Evolutionary conservation across 2,888 invertebrate species (phyloP).

Genomic region (Sarcophaga caerulescens): DNA sequence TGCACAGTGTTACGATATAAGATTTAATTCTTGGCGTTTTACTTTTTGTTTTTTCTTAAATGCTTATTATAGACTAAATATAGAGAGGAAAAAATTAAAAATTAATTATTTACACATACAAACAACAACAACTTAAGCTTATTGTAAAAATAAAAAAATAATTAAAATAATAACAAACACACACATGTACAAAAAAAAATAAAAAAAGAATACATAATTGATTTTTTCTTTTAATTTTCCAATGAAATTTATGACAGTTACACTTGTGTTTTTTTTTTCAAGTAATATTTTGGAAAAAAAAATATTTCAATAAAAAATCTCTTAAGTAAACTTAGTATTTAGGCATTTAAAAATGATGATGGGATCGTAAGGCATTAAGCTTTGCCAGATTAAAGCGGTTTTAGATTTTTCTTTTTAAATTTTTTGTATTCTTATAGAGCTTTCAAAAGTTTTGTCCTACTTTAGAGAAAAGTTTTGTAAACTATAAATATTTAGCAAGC

Average conservation of each 20-base stretch:
- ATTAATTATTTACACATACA: slow-evolving; percentile 34
- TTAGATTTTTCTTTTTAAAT: no score
- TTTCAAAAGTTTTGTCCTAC: no score
- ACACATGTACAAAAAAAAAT: slow-evolving; percentile 22
- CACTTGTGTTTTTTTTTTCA: neutral
- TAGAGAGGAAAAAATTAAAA: slow-evolving; percentile 5
- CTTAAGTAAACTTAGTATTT: slow-evolving; percentile 46
- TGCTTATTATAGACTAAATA: neutral
- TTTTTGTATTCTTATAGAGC: no score
- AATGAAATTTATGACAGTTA: slow-evolving; percentile 30
- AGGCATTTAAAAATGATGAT: slow-evolving; percentile 23
- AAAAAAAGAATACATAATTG: slow-evolving; percentile 23
- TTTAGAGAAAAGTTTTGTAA: no score
- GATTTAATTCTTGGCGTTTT: neutral
- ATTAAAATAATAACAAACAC: slow-evolving; percentile 51
- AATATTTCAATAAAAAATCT: slow-evolving; percentile 33
- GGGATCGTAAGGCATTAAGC: slow-evolving; percentile 5
- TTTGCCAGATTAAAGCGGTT: neutral
- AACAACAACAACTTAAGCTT: slow-evolving; percentile 66
- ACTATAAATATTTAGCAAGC: no score
- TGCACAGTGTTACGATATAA: slow-evolving; percentile 23
- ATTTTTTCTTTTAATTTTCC: slow-evolving; percentile 43
- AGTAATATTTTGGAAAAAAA: slow-evolving; percentile 6
- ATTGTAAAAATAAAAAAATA: slow-evolving; percentile 40
- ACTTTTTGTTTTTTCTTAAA: neutral